phyloP scores from a whole-genome alignment of 2,113 vertebrate genomes.

The Peromyscus maniculatus region DNA sequence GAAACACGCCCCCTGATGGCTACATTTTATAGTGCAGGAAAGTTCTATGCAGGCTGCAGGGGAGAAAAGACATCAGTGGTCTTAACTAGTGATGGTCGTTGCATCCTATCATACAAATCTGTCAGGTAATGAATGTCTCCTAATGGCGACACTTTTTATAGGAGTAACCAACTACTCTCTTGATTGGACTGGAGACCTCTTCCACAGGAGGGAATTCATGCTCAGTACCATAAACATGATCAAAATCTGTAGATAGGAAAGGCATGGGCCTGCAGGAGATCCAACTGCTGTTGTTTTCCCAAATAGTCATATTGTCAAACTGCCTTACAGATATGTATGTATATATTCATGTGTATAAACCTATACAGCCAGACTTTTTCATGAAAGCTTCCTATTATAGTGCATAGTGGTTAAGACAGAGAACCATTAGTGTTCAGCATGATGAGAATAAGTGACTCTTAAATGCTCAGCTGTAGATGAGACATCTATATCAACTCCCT shows the following conservation, averaged over 20 bases:
- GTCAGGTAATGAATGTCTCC: neutral
- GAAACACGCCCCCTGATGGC: neutral
- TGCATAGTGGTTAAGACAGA: neutral
- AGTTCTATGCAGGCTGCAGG: neutral
- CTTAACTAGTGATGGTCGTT: neutral
- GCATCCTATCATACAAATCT: neutral
- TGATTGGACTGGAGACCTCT: neutral
- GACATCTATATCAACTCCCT: neutral
- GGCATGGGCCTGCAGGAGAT: neutral
- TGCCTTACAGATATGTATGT: neutral
- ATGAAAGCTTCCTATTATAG: neutral
- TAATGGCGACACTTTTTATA: neutral
- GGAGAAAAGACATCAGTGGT: neutral
- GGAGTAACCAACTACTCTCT: neutral
- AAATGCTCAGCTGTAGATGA: too few species aligned
- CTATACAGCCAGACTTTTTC: neutral
- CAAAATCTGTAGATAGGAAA: neutral
- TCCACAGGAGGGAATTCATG: too few species aligned
- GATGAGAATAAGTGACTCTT: neutral
- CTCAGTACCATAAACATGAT: neutral
- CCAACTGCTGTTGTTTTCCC: neutral
- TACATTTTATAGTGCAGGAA: neutral
- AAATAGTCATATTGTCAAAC: neutral
- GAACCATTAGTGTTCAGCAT: neutral
- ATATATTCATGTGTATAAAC: neutral